Evolutionary conservation across 2,113 vertebrate species (phyloP), one percentile per base, ranked within the genome.

Genomic region (Elaphurus davidianus): DNA sequence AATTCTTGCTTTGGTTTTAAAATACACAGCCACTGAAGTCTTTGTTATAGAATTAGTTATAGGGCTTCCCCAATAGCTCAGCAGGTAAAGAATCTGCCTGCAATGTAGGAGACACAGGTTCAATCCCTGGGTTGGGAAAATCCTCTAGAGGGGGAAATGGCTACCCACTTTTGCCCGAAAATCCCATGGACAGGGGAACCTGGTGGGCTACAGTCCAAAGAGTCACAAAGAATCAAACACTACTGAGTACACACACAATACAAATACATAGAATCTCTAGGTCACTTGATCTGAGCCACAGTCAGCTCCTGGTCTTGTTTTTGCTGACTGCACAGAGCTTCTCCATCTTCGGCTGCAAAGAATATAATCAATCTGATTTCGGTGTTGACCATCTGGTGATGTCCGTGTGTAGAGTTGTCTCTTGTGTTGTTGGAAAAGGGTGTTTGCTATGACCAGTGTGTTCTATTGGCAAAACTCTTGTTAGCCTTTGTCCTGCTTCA

Each of bases 1-100:
- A 90, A 93, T 86, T 43, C 19, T 94, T 94, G 47, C 11, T 82
- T 93, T 55, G 57, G 4, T 71, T 92, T 94, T 67, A 96, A 94
- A 96, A 93, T 27, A 89, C 27, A 90, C n/a, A 57, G 23, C 76
- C 33, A 45, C n/a, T 62, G 64, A 94, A 84, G 21, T 74, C 43
- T 93, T 84, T 71, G 52, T 84, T 62, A 45, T 1, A 85, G 55
- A 94, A 76, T 81, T 96, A 94, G 9, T 78, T 96, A 25, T 7
- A 76, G 71, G 11, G 71, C 23, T 76, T 76, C 40, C 23, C 23
- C 71, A 43, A 4, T 15, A 76, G 40, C 12, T 76, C 23, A 76
- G 71, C 71, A 43, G 23, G 40, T 76, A 43, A 76, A 76, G 71
- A 76, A 27, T 43, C 71, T 27, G 40, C 71, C 71, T 76, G 71